Conservation (phyloP, 2,113 vertebrate species). For the Craseonycteris thonglongyai region DNA sequence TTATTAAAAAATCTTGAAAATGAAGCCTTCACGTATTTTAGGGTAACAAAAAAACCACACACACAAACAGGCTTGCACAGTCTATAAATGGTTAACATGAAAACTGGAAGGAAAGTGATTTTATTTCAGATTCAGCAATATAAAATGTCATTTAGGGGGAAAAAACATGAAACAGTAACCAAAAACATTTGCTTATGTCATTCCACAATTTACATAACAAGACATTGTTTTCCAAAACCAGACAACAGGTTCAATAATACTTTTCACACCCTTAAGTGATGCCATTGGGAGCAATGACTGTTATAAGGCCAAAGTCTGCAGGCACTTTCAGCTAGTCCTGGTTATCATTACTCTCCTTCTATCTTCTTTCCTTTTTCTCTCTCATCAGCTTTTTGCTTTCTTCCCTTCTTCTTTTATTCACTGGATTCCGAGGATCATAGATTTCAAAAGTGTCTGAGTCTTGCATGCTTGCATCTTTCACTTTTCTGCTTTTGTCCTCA, state of each 20-base stretch:
- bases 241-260: constrained; percentile 68
- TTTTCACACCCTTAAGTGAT: constrained; percentile 63
- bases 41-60: constrained; percentile 16
- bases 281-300: constrained; percentile 62
- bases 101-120: constrained; percentile 52
- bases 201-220: constrained; percentile 68
- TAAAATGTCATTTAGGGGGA: constrained; percentile 55
- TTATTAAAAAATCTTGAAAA: constrained; percentile 24
- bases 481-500: constrained; percentile 95
- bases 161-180: constrained; percentile 16
- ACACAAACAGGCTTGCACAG: background rate
- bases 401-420: constrained; percentile 95
- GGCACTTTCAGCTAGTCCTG: constrained; percentile 63
- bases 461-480: constrained; percentile 96
- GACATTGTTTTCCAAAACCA: constrained; percentile 69
- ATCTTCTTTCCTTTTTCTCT: constrained; percentile 93
- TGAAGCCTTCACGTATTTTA: constrained; percentile 6
- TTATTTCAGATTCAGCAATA: constrained; percentile 71
- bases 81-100: constrained; percentile 38
- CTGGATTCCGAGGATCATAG: constrained; percentile 96
- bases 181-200: constrained; percentile 62
- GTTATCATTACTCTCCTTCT: constrained; percentile 61
- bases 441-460: constrained; percentile 99
- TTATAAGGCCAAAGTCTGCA: constrained; percentile 43
- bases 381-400: constrained; percentile 98